phyloP scores from a whole-genome alignment of 2,888 invertebrate species.

The Melikaiella ostensackeni region DNA sequence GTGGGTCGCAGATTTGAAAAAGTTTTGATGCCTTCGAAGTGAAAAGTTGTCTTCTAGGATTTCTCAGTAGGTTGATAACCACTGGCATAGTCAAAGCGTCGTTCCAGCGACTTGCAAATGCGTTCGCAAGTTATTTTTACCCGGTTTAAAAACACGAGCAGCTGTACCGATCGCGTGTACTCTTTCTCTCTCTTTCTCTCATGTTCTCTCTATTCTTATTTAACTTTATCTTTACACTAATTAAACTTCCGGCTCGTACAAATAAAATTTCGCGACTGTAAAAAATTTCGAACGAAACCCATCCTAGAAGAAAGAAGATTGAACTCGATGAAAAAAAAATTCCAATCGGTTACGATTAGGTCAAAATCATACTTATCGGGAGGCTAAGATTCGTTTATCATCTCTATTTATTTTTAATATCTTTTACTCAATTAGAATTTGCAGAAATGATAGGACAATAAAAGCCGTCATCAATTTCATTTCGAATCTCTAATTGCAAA shows the following conservation, averaged over 20 bases:
- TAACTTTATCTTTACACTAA: constrained; percentile 22
- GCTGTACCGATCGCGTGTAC: constrained; percentile 32
- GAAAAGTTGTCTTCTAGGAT: not conserved
- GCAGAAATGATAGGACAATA: too few relatives aligned
- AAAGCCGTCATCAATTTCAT: not conserved
- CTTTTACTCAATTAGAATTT: too few relatives aligned
- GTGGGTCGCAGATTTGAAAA: not conserved
- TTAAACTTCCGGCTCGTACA: not conserved
- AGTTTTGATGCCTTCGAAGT: not conserved
- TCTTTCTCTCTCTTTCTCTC: constrained; percentile 39
- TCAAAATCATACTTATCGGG: too few relatives aligned
- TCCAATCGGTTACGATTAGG: too few relatives aligned
- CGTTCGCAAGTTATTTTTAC: constrained; percentile 36
- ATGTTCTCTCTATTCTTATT: constrained; percentile 34
- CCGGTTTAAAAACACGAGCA: constrained; percentile 37
- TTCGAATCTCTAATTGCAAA: not conserved
- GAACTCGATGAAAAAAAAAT: too few relatives aligned
- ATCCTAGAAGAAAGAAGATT: too few relatives aligned
- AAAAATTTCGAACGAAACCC: too few relatives aligned
- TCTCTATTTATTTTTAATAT: too few relatives aligned
- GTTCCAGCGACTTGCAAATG: constrained; percentile 41
- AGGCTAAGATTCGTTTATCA: too few relatives aligned
- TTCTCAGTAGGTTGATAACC: constrained; percentile 15
- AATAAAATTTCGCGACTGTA: not conserved
- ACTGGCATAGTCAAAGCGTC: constrained; percentile 38